Conservation (phyloP, 2,797 vertebrate genomes). For the Pangasius djambal region DNA sequence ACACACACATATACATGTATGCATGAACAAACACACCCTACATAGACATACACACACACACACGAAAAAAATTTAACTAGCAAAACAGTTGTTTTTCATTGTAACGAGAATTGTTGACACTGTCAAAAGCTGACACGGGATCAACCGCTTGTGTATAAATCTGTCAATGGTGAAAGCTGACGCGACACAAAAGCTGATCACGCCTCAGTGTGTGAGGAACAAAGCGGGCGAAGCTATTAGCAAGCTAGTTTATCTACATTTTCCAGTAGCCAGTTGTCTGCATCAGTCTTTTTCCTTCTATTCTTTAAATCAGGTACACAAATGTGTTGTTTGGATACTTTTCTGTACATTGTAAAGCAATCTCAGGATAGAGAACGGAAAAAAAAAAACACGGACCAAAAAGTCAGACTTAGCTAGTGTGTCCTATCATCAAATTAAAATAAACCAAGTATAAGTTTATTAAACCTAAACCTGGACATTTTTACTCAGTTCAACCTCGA, state of each 20-base stretch:
- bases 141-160: background rate
- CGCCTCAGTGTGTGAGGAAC: background rate
- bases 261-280: background rate
- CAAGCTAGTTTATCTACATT: background rate
- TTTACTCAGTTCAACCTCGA: background rate
- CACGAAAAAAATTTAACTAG: background rate
- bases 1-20: background rate
- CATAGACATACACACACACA: conserved; percentile 7
- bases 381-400: too few relatives aligned
- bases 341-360: background rate
- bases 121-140: background rate
- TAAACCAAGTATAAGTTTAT: too few relatives aligned
- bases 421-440: too few relatives aligned
- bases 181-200: background rate
- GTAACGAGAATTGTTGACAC: background rate
- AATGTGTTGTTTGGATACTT: background rate
- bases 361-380: background rate
- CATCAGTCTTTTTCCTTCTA: background rate
- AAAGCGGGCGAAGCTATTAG: background rate
- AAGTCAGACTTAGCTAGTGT: too few relatives aligned
- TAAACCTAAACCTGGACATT: too few relatives aligned
- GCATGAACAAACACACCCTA: background rate
- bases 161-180: background rate
- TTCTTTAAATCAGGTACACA: background rate
- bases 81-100: background rate